Evolutionary conservation across 2,113 vertebrate species (phyloP).

Genomic region (Proterorhinus semilunaris): DNA sequence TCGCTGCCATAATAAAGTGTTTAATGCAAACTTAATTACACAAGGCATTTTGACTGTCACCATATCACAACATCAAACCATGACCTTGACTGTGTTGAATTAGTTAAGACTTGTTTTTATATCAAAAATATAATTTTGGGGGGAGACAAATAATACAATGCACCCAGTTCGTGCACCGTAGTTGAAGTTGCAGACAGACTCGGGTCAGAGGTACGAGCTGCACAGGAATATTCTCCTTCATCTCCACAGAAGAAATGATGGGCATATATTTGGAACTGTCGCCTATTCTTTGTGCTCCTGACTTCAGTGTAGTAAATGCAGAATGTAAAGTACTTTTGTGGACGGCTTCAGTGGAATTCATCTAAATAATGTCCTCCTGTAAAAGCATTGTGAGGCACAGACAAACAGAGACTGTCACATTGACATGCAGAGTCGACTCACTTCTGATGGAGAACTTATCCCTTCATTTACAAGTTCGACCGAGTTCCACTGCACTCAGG

Average conservation of each 20-base stretch:
- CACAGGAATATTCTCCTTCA: background rate
- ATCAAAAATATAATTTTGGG: too few species aligned
- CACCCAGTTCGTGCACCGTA: too few species aligned
- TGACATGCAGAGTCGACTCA: conserved; percentile 58
- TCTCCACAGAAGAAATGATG: conserved; percentile 22
- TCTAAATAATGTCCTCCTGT: conserved; percentile 67
- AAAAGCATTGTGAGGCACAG: conserved; percentile 62
- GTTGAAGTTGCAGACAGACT: too few species aligned
- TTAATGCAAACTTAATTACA: too few species aligned
- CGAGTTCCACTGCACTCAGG: conserved; percentile 54
- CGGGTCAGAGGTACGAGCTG: background rate
- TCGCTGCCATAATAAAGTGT: too few species aligned
- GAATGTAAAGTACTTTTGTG: conserved; percentile 51
- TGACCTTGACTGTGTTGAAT: too few species aligned
- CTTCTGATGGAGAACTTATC: conserved; percentile 58
- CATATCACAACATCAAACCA: too few species aligned
- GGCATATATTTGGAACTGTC: conserved; percentile 18
- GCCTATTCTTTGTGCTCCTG: conserved; percentile 21
- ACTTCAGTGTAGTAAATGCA: conserved; percentile 62
- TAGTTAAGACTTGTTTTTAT: too few species aligned
- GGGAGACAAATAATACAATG: too few species aligned
- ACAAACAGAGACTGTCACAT: conserved; percentile 63
- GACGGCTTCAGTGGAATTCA: conserved; percentile 53
- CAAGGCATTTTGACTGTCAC: too few species aligned
- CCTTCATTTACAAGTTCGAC: conserved; percentile 64